Conservation (phyloP, 2,113 vertebrate species). For the Phalacrocorax carbo region DNA sequence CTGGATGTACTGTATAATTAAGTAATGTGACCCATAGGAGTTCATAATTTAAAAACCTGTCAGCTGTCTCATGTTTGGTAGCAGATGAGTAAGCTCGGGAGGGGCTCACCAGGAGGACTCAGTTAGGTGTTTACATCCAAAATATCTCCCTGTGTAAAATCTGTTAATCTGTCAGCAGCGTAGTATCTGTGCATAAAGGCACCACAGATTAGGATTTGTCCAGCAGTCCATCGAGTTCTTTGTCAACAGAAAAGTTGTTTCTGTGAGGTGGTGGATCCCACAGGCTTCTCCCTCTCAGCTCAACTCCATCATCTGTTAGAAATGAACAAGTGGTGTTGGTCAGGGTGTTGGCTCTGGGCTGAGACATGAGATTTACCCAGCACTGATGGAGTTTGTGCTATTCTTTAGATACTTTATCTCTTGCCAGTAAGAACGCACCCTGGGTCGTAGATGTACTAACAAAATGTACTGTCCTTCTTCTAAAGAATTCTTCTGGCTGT, state of each 20-base stretch:
- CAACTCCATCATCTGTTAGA: not conserved
- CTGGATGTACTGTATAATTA: constrained; percentile 85
- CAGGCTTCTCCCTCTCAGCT: not conserved
- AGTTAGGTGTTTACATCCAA: constrained; percentile 42
- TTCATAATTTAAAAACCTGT: constrained; percentile 78
- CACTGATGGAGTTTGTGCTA: not conserved
- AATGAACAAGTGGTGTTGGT: not conserved
- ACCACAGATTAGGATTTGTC: not conserved
- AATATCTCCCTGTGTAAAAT: constrained; percentile 28
- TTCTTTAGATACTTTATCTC: not conserved
- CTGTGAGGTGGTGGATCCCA: not conserved
- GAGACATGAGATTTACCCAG: not conserved
- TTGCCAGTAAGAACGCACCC: not conserved
- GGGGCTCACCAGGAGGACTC: constrained; percentile 60
- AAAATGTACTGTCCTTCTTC: not conserved
- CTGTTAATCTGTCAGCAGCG: constrained; percentile 2
- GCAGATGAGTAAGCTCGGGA: constrained; percentile 68
- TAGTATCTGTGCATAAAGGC: not conserved
- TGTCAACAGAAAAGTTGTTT: not conserved
- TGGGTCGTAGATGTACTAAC: not conserved
- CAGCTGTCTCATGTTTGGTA: constrained; percentile 74
- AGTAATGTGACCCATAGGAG: constrained; percentile 83
- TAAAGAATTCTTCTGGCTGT: not conserved
- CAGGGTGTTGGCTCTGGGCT: not conserved
- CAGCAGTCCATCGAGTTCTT: not conserved